Base-by-base conservation (phyloP, 2,797 vertebrate species). In the Schizopygopsis pylzovi region DNA sequence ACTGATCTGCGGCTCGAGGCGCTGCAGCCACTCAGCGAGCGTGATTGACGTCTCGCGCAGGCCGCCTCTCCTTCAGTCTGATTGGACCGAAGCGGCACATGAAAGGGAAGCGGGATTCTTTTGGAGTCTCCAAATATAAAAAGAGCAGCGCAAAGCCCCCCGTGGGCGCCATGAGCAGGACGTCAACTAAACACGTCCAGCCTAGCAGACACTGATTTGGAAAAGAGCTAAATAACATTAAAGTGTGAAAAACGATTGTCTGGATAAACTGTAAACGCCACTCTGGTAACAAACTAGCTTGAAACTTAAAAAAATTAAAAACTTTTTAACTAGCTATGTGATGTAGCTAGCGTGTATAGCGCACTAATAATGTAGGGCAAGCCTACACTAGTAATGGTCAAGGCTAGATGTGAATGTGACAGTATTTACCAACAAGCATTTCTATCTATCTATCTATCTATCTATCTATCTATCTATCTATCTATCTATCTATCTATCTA, bases 71-170 rank as follows among this genome's bases (percentile, higher is more conserved):
- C 88, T 92, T 88, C 90, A 72, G 85, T 92, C 88, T 96, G 94
- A 95, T 96, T 96, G 95, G 96, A 92, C 92, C 86, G 92, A 92
- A 90, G 95, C 95, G 94, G 94, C 92, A 95, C 95, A 96, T 96
- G 94, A 96, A 96, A 95, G 95, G 75, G 79, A 88, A 79, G 85
- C 89, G 90, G 76, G 92, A 93, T 90, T 93, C 93, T 93, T 96
- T 94, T 93, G 94, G 95, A 95, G 94, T 92, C 92, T 92, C 92
- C 88, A 91, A 90, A 89, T 88, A 25, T 91, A 92, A 91, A 91
- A 92, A 94, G 91, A 93, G 92, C 92, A 84, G 86, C 88, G 87
- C 81, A 88, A 81, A 67, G 77, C 77, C 78, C 75, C 85, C 81
- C 15, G 63, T 52, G 77, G 92, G 90, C 89, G 68, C 90, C 88